Evolutionary conservation across 2,113 vertebrate species (phyloP).

Genomic region (Calidris pugnax): DNA sequence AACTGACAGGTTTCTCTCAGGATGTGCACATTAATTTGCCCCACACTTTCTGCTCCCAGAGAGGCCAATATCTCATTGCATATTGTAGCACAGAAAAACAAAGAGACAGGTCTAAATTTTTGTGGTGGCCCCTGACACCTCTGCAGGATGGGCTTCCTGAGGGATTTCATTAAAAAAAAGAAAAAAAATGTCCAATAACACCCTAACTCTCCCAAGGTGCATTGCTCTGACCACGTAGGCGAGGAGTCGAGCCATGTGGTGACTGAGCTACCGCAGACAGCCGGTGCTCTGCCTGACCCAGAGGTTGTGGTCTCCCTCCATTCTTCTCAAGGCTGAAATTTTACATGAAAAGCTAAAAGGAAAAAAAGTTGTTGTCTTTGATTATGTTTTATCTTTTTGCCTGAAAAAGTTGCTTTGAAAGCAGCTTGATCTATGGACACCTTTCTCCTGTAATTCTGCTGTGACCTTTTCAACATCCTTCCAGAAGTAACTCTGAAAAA

Average conservation of each 20-base stretch:
- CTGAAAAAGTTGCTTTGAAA: background rate
- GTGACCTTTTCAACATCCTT: conserved; percentile 29
- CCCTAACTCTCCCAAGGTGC: accelerated
- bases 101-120: background rate
- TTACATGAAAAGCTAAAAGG: background rate
- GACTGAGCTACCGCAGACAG: accelerated
- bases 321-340: background rate
- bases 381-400: conserved; percentile 7
- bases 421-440: background rate
- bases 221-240: accelerated
- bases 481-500: background rate
- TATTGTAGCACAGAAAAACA: background rate
- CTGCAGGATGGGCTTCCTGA: background rate
- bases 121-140: background rate
- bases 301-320: background rate
- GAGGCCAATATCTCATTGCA: background rate
- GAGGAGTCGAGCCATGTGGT: background rate
- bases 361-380: background rate
- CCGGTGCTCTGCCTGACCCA: background rate
- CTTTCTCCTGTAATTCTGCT: background rate
- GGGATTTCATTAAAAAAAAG: background rate
- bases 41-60: background rate
- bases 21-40: background rate
- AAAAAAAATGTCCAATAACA: background rate
- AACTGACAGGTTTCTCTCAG: background rate